phyloP scores from a whole-genome alignment of 2,113 vertebrate species.

The Tichodroma muraria region DNA sequence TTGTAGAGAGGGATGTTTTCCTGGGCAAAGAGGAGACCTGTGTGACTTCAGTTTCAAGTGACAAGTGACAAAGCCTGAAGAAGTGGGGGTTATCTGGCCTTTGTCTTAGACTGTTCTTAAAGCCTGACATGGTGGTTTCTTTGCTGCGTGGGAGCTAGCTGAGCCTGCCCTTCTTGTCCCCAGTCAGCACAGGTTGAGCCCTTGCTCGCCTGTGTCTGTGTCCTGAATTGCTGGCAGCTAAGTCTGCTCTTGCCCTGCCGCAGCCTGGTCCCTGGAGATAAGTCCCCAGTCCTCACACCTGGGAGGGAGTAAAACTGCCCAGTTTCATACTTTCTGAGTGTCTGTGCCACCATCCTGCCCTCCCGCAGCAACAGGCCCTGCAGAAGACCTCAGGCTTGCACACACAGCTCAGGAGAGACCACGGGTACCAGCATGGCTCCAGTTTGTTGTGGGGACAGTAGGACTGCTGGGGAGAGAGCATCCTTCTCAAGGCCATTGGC shows the following conservation, averaged over 20 bases:
- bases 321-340: not conserved
- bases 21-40: not conserved
- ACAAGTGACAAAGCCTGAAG: not conserved
- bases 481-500: not conserved
- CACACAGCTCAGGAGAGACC: not conserved
- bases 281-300: not conserved
- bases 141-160: not conserved
- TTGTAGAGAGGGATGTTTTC: not conserved
- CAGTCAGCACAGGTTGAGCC: not conserved
- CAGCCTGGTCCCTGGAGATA: not conserved
- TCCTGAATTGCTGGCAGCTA: not conserved
- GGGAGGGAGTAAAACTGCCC: not conserved
- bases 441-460: not conserved
- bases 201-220: fast-evolving
- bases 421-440: fast-evolving
- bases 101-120: not conserved
- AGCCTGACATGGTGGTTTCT: not conserved
- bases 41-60: not conserved
- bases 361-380: not conserved
- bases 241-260: not conserved
- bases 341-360: not conserved
- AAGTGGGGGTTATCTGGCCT: not conserved
- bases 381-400: not conserved
- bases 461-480: not conserved
- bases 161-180: not conserved